Conservation (phyloP, 2,888 invertebrate genomes). For the Aleiodes alternator region DNA sequence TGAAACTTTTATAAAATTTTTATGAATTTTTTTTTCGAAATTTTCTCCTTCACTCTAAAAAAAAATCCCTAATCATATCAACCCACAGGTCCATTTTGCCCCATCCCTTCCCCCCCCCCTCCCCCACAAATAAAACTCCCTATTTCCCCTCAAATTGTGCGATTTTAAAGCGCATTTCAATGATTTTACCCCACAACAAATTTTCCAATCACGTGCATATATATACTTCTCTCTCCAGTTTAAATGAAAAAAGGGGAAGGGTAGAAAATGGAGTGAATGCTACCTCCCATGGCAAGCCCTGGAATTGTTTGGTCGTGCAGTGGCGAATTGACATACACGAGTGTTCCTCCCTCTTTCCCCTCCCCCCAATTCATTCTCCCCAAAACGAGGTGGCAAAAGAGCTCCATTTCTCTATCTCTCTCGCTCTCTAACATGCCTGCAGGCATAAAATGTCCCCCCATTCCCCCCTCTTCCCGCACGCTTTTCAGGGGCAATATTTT, state of each 20-base stretch:
- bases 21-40: no score
- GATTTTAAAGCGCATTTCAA: no score
- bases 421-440: conserved; percentile 45
- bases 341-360: conserved; percentile 8
- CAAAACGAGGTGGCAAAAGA: conserved; percentile 52
- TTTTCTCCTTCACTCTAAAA: no score
- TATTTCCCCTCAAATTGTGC: no score
- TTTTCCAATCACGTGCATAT: no score
- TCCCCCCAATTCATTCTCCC: not conserved
- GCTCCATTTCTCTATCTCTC: conserved; percentile 49
- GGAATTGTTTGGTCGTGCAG: conserved; percentile 55
- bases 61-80: no score
- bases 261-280: conserved; percentile 47
- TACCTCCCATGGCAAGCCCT: conserved; percentile 39
- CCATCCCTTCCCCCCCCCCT: no score
- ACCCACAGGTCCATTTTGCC: no score
- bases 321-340: conserved; percentile 51
- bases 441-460: conserved; percentile 38
- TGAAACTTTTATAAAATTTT: no score
- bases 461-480: conserved; percentile 37
- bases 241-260: not conserved
- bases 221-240: not conserved
- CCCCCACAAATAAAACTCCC: no score
- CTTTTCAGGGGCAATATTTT: not conserved
- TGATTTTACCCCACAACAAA: no score